Base-by-base conservation (phyloP, 2,797 vertebrate species). In the Danio choprae region DNA sequence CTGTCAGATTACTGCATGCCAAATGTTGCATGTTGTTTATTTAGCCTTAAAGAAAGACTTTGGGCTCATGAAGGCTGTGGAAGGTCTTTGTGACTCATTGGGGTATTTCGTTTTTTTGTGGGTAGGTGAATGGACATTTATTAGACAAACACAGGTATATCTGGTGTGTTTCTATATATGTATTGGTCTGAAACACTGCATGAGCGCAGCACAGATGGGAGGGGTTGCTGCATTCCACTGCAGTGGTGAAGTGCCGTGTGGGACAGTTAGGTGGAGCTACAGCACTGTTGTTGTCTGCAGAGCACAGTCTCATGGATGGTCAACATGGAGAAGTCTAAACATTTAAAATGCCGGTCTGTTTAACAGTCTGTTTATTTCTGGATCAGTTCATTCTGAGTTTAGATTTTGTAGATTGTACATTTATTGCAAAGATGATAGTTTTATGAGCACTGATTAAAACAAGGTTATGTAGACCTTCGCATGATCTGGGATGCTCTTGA, bases 261-360 rank as follows among this genome's bases (percentile, higher is more conserved):
- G 10, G 11, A 56, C 56, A 29, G 40, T 73, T 29, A 51, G 55
- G 29, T 74, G 44, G 63, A 56, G 36, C 80, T 78, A 51, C 6
- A 75, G 46, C 53, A 50, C n/a, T n/a, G 13, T 36, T 70, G 50
- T 16, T 40, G 4, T 38, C 64, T 56, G 36, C 12, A 36, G 41
- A 40, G 29, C 46, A 4, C 10, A 18, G 20, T 64, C 36, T 22
- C 44, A 50, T 73, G 68, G 67, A 10, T 73, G 22, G 6, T 43
- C 7, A 51, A 77, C n/a, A n/a, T 71, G 53, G 13, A 53, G 36
- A 46, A 44, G 15, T 74, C 62, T 63, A 80, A 51, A 74, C 36
- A 69, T 63, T 84, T 63, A 74, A 79, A 62, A 56, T 68, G 74
- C 60, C 83, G 79, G 84, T 72, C 60, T 55, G 75, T 43, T 44